Base-by-base conservation (phyloP, 2,113 vertebrate genomes). In the Indicator maculatus region DNA sequence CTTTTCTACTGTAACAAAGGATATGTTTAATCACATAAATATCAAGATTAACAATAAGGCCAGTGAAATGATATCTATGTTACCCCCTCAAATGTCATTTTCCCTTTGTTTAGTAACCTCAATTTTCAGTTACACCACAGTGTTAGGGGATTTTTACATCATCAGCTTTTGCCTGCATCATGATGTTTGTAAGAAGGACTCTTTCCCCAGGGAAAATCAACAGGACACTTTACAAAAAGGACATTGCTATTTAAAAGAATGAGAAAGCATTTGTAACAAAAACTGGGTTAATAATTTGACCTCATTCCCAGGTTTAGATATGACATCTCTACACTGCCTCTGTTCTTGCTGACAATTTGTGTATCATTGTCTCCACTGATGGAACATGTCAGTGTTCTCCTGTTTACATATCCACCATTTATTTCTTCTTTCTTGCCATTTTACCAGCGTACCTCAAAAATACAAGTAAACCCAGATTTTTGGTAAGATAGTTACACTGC, bases 11-110 rank as follows among this genome's bases (percentile, higher is more conserved):
- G 53, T 60, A 86, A 94, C 78, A 93, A 92, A 96, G 63, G 77
- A 65, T 89, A 65, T 59, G 44, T 86, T 96, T 93, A 88, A 90
- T 89, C 84, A 90, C 79, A 92, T 56, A 91, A 91, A 76, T 89
- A 91, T 33, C 52, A 50, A 78, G 61, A 84, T 84, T 80, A 93
- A 92, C 56, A 79, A 76, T 72, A 16, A 91, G 66, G 52, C 84
- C 30, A 50, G 21, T 27, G 78, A n/a, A 94, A 70, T 16, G 12
- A 18, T 63, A 72, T 71, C 71, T 72, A 26, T 86, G 7, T 52
- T 81, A 58, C 20, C 44, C 39, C 44, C 66, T 71, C 44, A 93
- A 67, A 81, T 69, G 39, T 23, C 6, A 20, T 20, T 74, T 56
- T 83, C 55, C 58, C 53, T 94, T 88, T 78, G 52, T 67, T 71